These are phyloP conservation scores for Hipposideros larvatus DNA, from an alignment of 2,797 vertebrate species.

Conservation along the genomic window DNA sequence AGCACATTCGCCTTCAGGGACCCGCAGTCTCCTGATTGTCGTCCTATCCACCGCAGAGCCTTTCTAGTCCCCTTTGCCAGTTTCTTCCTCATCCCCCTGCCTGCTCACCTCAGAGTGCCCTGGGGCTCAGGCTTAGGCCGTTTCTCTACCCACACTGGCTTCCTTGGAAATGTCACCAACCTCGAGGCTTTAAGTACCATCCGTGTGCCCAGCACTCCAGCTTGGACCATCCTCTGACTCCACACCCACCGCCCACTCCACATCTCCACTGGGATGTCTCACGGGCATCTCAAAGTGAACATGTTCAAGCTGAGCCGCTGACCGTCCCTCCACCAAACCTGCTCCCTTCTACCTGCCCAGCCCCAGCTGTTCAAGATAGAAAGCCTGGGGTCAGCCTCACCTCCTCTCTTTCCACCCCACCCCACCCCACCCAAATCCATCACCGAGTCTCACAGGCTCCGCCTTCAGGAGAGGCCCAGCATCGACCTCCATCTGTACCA, in stretches of 20 bases:
- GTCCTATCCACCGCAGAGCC: not conserved
- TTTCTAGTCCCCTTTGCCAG: not conserved
- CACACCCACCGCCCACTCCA: fast-evolving
- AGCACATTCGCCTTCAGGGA: not conserved
- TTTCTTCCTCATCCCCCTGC: not conserved
- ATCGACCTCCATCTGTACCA: not conserved
- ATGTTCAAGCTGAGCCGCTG: not conserved
- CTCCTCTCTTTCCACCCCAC: fast-evolving
- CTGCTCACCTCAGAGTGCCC: not conserved
- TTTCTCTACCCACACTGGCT: too few relatives aligned
- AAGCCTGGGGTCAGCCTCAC: not conserved
- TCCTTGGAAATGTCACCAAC: not conserved
- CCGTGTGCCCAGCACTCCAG: too few relatives aligned
- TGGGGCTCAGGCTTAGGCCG: not conserved
- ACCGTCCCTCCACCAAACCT: fast-evolving
- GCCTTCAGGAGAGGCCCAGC: not conserved
- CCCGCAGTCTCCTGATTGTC: not conserved
- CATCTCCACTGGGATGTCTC: fast-evolving
- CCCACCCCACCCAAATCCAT: not conserved
- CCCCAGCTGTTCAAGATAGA: not conserved
- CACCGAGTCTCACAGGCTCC: not conserved
- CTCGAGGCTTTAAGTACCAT: not conserved
- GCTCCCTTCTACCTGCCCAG: fast-evolving
- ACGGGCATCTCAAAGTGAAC: fast-evolving
- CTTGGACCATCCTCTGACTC: not conserved